Evolutionary conservation across 2,113 vertebrate species (phyloP).

Genomic region (Etheostoma spectabile): DNA sequence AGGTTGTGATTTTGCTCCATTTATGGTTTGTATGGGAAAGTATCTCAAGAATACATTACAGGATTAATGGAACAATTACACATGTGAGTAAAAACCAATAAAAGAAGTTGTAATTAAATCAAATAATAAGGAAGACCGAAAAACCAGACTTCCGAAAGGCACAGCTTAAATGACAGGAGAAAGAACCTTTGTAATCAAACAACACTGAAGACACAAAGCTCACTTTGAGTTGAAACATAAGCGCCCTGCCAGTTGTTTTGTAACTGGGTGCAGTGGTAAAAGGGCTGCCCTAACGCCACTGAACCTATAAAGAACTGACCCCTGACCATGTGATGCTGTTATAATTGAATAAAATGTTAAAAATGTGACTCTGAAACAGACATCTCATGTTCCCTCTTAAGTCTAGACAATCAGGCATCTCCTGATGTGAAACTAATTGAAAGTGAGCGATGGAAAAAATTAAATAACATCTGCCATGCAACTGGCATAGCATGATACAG

Average conservation of each 20-base stretch:
- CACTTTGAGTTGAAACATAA: neutral
- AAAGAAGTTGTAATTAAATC: no score
- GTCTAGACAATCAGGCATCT: neutral
- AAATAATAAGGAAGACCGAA: no score
- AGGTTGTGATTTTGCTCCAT: neutral
- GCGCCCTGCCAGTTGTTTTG: neutral
- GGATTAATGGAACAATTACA: no score
- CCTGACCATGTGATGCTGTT: constrained; percentile 25
- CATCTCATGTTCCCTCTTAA: constrained; percentile 27
- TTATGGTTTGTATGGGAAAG: neutral
- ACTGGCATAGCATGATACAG: neutral
- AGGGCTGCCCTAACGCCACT: neutral
- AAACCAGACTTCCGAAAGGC: no score
- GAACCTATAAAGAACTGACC: constrained; percentile 1
- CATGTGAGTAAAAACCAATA: no score
- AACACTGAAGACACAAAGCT: neutral
- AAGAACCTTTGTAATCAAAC: neutral
- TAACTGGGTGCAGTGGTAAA: neutral
- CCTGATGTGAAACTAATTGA: constrained; percentile 15
- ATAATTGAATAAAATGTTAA: constrained; percentile 39
- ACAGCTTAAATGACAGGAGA: neutral
- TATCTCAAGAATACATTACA: neutral
- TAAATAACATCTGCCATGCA: neutral
- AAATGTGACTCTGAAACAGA: constrained; percentile 46
- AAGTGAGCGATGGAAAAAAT: neutral